phyloP scores from a whole-genome alignment of 2,113 vertebrate species.

The Spea multiplicata region DNA sequence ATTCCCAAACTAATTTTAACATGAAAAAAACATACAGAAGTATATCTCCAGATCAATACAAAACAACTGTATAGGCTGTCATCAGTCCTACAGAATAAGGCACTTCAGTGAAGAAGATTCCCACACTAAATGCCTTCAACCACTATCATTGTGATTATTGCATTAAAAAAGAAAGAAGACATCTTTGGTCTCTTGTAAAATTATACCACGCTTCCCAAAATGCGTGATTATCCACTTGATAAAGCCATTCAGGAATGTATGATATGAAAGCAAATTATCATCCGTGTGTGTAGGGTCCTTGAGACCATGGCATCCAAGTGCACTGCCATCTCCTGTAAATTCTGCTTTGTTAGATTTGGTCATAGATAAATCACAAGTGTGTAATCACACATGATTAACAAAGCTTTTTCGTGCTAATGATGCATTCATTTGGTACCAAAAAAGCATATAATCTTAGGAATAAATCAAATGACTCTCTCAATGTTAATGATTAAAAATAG shows the following conservation, averaged over 20 bases:
- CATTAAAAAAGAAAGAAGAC: not conserved
- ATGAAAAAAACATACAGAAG: too few relatives aligned
- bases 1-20: too few relatives aligned
- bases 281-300: conserved; percentile 4
- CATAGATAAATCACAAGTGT: too few relatives aligned
- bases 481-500: too few relatives aligned
- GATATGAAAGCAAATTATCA: conserved; percentile 32
- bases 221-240: conserved; percentile 38
- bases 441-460: too few relatives aligned
- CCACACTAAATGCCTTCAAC: not conserved
- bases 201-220: conserved; percentile 18
- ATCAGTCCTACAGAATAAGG: not conserved
- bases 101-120: not conserved
- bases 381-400: too few relatives aligned
- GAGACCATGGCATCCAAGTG: conserved; percentile 1
- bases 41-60: too few relatives aligned
- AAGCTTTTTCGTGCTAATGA: too few relatives aligned
- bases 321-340: not conserved
- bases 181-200: conserved; percentile 14
- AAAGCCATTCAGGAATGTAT: conserved; percentile 14
- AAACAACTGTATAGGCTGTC: not conserved
- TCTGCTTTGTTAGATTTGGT: too few relatives aligned
- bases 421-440: too few relatives aligned
- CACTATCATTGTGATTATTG: not conserved
- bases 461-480: too few relatives aligned